phyloP scores from a whole-genome alignment of 2,888 invertebrate genomes.

The Caenorhabditis becei region DNA sequence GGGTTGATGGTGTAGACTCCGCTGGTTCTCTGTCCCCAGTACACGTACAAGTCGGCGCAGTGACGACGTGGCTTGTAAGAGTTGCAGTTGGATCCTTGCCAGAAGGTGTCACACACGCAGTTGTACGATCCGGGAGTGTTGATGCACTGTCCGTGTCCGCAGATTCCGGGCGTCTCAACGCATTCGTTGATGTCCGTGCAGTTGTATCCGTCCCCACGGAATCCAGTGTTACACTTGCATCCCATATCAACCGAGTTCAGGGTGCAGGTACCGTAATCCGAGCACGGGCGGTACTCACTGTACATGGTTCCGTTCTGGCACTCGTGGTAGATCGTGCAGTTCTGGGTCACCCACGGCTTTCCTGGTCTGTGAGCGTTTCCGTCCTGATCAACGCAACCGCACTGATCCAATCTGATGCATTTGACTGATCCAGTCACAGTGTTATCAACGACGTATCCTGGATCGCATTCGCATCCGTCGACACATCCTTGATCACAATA shows the following conservation, averaged over 20 bases:
- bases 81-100: slow-evolving; percentile 68
- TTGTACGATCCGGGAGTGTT: slow-evolving; percentile 88
- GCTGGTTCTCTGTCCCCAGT: slow-evolving; percentile 59
- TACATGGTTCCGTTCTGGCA: slow-evolving; percentile 73
- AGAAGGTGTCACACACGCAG: slow-evolving; percentile 82
- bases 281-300: slow-evolving; percentile 70
- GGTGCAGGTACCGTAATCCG: slow-evolving; percentile 64
- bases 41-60: slow-evolving; percentile 74
- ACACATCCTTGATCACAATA: slow-evolving; percentile 66
- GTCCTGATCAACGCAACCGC: slow-evolving; percentile 75
- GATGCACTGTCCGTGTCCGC: slow-evolving; percentile 86
- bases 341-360: slow-evolving; percentile 70
- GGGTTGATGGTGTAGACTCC: slow-evolving; percentile 68
- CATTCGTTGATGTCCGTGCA: slow-evolving; percentile 75
- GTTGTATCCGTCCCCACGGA: slow-evolving; percentile 69
- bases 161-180: slow-evolving; percentile 81
- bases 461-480: slow-evolving; percentile 80
- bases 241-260: slow-evolving; percentile 39
- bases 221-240: slow-evolving; percentile 71
- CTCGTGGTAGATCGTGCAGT: slow-evolving; percentile 69
- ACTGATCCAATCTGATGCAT: slow-evolving; percentile 66
- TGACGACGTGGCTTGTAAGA: slow-evolving; percentile 70
- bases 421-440: slow-evolving; percentile 41
- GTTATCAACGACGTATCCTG: slow-evolving; percentile 76
- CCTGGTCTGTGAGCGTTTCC: slow-evolving; percentile 71